These are phyloP conservation scores for Rhamnusium bicolor DNA, from an alignment of 2,888 invertebrate species.

Conservation along the genomic window DNA sequence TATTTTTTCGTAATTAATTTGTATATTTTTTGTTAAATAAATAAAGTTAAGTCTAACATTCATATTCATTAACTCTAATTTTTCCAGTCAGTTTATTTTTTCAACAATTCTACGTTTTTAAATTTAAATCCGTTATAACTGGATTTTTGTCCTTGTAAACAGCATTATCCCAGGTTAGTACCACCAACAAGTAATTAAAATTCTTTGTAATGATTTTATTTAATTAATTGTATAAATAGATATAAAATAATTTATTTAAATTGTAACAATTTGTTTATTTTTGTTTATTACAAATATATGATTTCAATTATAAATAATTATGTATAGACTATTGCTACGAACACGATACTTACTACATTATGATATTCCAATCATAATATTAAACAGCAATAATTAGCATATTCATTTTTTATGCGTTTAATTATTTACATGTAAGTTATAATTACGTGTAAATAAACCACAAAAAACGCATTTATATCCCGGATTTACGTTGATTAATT, in stretches of 20 bases:
- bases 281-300: not conserved
- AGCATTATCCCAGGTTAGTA: constrained; percentile 3
- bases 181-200: not conserved
- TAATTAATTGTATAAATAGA: constrained; percentile 12
- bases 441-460: constrained; percentile 8
- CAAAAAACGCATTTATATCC: constrained; percentile 22
- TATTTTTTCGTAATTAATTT: too few relatives aligned
- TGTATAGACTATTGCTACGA: constrained; percentile 2
- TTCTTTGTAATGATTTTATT: not conserved
- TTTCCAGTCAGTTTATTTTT: too few relatives aligned
- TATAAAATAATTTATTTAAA: constrained; percentile 4
- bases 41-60: too few relatives aligned
- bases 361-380: not conserved
- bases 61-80: too few relatives aligned
- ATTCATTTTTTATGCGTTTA: constrained; percentile 5
- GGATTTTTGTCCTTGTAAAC: not conserved
- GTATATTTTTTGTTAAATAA: too few relatives aligned
- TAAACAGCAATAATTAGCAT: constrained; percentile 18
- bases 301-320: constrained; percentile 6
- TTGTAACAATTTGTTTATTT: not conserved
- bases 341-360: constrained; percentile 17
- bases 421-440: not conserved
- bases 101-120: too few relatives aligned
- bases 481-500: constrained; percentile 27
- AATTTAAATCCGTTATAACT: not conserved